Percentiles rank a stretch among this genome's conserved stretches.
phyloP scores from a whole-genome alignment of 2,797 vertebrate genomes.

The Anguilla anguilla region DNA sequence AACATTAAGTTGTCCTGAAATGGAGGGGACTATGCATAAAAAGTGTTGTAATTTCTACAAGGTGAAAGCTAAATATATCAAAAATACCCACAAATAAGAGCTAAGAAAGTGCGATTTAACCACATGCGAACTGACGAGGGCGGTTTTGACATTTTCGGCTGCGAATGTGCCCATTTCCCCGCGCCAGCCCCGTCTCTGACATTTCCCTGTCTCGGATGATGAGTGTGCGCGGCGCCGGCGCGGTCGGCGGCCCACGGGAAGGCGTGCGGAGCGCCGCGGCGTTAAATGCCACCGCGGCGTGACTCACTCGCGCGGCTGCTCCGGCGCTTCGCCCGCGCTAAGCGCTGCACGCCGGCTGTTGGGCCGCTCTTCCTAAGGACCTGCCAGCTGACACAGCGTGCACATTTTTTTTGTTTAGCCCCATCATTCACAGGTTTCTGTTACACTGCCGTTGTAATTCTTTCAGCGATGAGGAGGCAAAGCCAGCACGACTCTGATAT shows the following conservation, averaged over 20 bases:
- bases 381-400: neutral
- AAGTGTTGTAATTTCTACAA: too few relatives aligned
- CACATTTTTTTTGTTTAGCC: neutral
- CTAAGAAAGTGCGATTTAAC: too few relatives aligned
- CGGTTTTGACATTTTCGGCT: conserved; percentile 9
- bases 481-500: conserved; percentile 6
- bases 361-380: neutral
- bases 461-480: neutral
- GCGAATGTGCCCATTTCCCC: neutral
- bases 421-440: conserved; percentile 3
- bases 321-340: neutral
- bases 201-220: neutral
- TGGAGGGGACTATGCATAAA: too few relatives aligned
- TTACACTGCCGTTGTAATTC: neutral
- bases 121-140: neutral
- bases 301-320: conserved; percentile 42
- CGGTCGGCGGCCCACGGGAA: conserved; percentile 27
- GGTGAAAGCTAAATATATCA: too few relatives aligned
- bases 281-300: conserved; percentile 41
- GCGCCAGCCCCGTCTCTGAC: neutral
- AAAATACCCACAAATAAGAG: too few relatives aligned
- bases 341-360: neutral
- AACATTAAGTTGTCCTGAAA: too few relatives aligned
- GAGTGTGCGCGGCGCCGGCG: neutral
- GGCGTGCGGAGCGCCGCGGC: conserved; percentile 15